Conservation (phyloP, 2,797 vertebrate species). For the Sebastiscus tertius region DNA sequence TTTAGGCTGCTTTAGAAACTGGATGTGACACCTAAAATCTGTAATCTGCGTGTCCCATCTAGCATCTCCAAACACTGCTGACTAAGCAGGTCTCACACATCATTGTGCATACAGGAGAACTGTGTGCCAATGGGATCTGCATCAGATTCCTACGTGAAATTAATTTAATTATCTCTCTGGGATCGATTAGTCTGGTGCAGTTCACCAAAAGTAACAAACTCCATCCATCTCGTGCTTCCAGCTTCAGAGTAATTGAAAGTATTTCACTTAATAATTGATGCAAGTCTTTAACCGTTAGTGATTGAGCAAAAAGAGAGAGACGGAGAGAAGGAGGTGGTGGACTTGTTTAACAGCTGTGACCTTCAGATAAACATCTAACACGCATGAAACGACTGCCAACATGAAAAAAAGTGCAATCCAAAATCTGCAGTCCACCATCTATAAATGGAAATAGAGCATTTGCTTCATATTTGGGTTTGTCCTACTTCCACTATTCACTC, state of each 20-base stretch:
- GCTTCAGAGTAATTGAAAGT: constrained; percentile 19
- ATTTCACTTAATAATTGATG: constrained; percentile 53
- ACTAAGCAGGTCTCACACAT: constrained; percentile 16
- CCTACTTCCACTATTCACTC: constrained; percentile 6
- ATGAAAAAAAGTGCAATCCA: not conserved
- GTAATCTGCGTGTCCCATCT: constrained; percentile 47
- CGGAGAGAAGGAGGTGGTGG: constrained; percentile 19
- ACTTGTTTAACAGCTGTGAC: not conserved
- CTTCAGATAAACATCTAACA: not conserved
- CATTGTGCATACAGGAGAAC: constrained; percentile 39
- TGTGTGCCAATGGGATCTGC: constrained; percentile 32
- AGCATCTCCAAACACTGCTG: constrained; percentile 54
- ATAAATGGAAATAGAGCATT: constrained; percentile 31
- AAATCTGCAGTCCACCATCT: not conserved
- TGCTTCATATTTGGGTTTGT: constrained; percentile 35
- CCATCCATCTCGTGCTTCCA: not conserved
- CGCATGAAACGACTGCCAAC: not conserved
- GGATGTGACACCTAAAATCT: not conserved
- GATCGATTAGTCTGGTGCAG: not conserved
- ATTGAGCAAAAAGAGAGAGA: constrained; percentile 38
- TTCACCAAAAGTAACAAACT: constrained; percentile 2
- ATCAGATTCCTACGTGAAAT: constrained; percentile 41
- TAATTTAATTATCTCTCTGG: constrained; percentile 36
- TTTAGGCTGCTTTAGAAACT: not conserved
- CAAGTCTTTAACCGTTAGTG: constrained; percentile 32